phyloP scores from a whole-genome alignment of 2,113 vertebrate species.

The Xiphias gladius region DNA sequence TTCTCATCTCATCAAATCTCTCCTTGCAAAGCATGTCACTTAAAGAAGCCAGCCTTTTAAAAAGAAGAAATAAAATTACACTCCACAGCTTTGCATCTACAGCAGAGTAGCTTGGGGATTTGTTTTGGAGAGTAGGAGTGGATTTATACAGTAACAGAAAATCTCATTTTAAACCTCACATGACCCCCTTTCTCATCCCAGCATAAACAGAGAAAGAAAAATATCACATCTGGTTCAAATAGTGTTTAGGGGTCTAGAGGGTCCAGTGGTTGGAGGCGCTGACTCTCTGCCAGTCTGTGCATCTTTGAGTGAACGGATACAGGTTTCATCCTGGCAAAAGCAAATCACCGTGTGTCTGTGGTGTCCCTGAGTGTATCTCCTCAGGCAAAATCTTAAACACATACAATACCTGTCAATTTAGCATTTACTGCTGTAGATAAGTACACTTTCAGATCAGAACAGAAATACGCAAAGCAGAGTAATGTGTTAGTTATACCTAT shows the following conservation, averaged over 20 bases:
- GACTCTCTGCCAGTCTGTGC: no score
- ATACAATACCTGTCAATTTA: neutral
- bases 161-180: slow-evolving; percentile 70
- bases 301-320: slow-evolving; percentile 11
- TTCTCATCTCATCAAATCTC: slow-evolving; percentile 27
- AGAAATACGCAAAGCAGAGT: neutral
- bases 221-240: slow-evolving; percentile 60
- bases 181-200: slow-evolving; percentile 54
- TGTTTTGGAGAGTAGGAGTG: slow-evolving; percentile 46
- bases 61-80: neutral
- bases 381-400: neutral
- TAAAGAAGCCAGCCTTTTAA: slow-evolving; percentile 2
- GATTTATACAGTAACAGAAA: slow-evolving; percentile 59
- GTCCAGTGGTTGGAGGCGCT: slow-evolving; percentile 20
- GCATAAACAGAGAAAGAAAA: slow-evolving; percentile 29
- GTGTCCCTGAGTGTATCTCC: slow-evolving; percentile 24
- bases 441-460: neutral
- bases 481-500: neutral
- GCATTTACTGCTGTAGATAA: neutral
- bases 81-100: slow-evolving; percentile 41
- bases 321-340: slow-evolving; percentile 3
- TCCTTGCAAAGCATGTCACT: slow-evolving; percentile 24
- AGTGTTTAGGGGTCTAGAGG: slow-evolving; percentile 13
- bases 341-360: neutral
- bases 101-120: slow-evolving; percentile 47